Evolutionary conservation across 2,797 vertebrate species (phyloP), one percentile per base, ranked within the genome.

Genomic region (Melanotaenia trifasciata): DNA sequence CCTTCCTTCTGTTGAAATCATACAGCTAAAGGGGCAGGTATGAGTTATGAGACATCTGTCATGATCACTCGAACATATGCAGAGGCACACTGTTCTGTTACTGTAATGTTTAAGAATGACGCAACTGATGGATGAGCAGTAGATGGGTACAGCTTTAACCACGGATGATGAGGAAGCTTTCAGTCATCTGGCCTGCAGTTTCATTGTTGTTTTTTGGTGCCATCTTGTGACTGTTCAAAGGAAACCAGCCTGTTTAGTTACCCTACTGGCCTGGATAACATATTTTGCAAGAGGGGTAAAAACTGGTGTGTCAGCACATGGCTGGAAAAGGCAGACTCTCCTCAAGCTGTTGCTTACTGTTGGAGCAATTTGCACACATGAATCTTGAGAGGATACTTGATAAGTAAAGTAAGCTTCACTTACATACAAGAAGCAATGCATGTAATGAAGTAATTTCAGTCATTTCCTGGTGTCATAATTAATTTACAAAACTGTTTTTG

Each of bases 191-290:
- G 3, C n/a, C 36, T 69, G 40, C 54, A 75, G 14, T 22, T 18
- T 30, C 38, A 82, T 2, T 18, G 61, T 73, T 70, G 77, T 35
- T 57, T 58, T 84, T 58, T 78, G 58, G n/a, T 71, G 90, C 85
- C 94, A 87, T 64, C 92, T 76, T 76, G 87, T 88, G 93, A 81
- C 28, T 13, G 4, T 51, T 26, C 7, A 4, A 1, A 5, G 11
- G 7, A 80, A 43, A 0, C 18, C 5, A 16, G 36, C 36, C 0
- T n/a, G 9, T 35, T 71, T 5, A 38, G 16, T 18, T 33, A 58
- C 22, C 16, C 33, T 26, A 11, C 12, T 81, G 74, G 78, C 65
- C 67, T 70, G 60, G 70, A 79, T 85, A 67, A 65, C 18, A 28
- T 79, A 63, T 84, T 88, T 83, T 79, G 32, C 26, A 65, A 43